Base-by-base conservation (phyloP, 2,888 invertebrate genomes). In the Torymus auratus region DNA sequence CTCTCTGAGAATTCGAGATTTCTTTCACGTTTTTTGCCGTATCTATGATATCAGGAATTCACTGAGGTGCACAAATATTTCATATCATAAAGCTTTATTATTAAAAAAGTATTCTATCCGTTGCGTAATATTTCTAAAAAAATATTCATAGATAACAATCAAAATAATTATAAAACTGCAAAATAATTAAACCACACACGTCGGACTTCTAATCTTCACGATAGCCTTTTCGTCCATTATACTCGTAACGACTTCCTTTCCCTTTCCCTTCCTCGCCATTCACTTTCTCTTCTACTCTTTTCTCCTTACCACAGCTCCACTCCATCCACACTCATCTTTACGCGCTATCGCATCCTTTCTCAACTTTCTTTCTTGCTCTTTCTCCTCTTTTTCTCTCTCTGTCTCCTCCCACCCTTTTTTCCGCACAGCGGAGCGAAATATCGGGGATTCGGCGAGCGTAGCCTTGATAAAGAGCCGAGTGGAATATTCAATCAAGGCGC, bases 401-500 rank as follows among this genome's bases (percentile, higher is more conserved):
- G 20, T n/a, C 53, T 15, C 60, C 53, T n/a, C 52, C 17, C 64
- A 13, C 53, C n/a, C 12, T n/a, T 67, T 52, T 68, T 20, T n/a
- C 15, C 11, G 17, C 52, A 20, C 4, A 14, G 64, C 52, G 58
- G 12, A 17, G 20, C 61, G 61, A 83, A 83, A 85, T 86, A 88
- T 89, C 88, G 88, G 86, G 55, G 84, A 90, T 90, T 90, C 89
- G 87, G 80, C 83, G 78, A 82, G 86, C 86, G 88, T 87, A 83
- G 84, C 83, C 82, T 84, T 86, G 89, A 90, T 89, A 89, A 88
- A 88, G 86, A 88, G 86, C 85, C 85, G 88, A 86, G 86, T 83
- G 85, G 90, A 89, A 90, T 90, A 89, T 89, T 88, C 88, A 89
- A 90, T 89, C 88, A 86, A 85, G 85, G 50, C 61, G 80, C 55